These are phyloP conservation scores for Caenorhabditis panamensis DNA, from an alignment of 2,888 invertebrate species.

Conservation along the genomic window DNA sequence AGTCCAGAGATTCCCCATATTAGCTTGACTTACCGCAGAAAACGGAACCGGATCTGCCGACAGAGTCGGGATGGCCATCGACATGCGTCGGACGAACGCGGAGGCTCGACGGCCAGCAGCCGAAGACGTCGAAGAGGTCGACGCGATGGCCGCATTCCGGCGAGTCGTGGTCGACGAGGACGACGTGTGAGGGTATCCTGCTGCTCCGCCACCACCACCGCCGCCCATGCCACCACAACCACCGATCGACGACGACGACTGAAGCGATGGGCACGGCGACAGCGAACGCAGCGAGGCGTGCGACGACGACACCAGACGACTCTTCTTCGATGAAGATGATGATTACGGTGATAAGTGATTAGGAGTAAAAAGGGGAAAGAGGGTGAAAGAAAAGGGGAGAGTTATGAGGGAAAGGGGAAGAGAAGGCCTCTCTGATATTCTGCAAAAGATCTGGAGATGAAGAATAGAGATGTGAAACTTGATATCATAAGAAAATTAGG, in stretches of 20 bases:
- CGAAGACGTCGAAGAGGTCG: slow-evolving; percentile 60
- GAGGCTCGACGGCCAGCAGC: slow-evolving; percentile 69
- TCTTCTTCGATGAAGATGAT: slow-evolving; percentile 27
- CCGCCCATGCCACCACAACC: slow-evolving; percentile 45
- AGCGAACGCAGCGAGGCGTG: slow-evolving; percentile 54
- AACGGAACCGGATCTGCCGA: slow-evolving; percentile 77
- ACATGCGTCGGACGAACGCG: slow-evolving; percentile 77
- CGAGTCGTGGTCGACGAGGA: slow-evolving; percentile 28
- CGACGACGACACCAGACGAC: slow-evolving; percentile 50
- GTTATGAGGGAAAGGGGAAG: too few species aligned
- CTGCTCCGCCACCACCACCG: slow-evolving; percentile 16
- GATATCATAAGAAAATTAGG: neutral
- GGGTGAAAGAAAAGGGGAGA: neutral
- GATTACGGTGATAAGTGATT: neutral
- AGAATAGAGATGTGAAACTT: slow-evolving; percentile 4
- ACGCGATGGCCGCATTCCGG: slow-evolving; percentile 59
- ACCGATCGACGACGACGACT: slow-evolving; percentile 54
- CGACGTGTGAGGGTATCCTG: slow-evolving; percentile 12
- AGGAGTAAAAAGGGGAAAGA: neutral
- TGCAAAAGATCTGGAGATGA: neutral
- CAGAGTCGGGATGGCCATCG: slow-evolving; percentile 79
- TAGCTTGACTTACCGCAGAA: slow-evolving; percentile 66
- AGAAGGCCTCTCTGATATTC: slow-evolving; percentile 17
- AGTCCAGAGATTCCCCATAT: neutral
- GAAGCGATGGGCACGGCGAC: slow-evolving; percentile 58